A percentile compares a stretch with the other conserved stretches of the same genome.
Conservation (phyloP, 2,113 vertebrate species). For the Pristiophorus japonicus region DNA sequence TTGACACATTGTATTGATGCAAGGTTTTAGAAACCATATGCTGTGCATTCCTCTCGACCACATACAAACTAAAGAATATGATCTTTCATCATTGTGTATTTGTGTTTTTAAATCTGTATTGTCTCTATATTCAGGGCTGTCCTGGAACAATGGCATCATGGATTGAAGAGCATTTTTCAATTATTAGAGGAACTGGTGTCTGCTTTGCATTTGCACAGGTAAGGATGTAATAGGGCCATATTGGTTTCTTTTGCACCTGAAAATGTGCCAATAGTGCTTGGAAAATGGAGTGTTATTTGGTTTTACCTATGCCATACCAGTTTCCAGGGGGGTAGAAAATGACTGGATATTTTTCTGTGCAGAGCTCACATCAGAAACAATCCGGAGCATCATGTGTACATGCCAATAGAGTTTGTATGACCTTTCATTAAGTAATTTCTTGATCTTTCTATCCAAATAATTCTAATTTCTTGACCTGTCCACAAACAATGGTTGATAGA, state of each 20-base stretch:
- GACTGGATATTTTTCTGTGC: neutral
- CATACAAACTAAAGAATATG: neutral
- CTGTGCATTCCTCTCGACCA: neutral
- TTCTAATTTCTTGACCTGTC: neutral
- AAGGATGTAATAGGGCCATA: neutral
- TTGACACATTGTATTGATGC: neutral
- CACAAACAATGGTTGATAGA: neutral
- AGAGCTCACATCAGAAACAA: neutral
- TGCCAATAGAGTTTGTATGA: neutral
- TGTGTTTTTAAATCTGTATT: neutral
- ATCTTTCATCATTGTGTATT: neutral
- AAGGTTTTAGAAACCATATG: neutral
- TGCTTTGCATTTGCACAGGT: conserved; percentile 41
- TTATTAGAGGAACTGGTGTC: conserved; percentile 31
- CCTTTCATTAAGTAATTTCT: neutral
- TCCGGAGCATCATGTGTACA: neutral
- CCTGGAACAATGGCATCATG: conserved; percentile 4
- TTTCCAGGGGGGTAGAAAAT: neutral
- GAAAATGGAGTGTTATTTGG: neutral
- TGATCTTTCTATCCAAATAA: neutral
- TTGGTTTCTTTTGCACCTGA: neutral
- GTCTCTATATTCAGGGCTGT: neutral
- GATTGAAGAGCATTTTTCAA: conserved; percentile 37
- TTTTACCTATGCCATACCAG: neutral
- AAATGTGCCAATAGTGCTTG: neutral